phyloP scores from a whole-genome alignment of 2,113 vertebrate genomes.

The Nansenia antarctica region DNA sequence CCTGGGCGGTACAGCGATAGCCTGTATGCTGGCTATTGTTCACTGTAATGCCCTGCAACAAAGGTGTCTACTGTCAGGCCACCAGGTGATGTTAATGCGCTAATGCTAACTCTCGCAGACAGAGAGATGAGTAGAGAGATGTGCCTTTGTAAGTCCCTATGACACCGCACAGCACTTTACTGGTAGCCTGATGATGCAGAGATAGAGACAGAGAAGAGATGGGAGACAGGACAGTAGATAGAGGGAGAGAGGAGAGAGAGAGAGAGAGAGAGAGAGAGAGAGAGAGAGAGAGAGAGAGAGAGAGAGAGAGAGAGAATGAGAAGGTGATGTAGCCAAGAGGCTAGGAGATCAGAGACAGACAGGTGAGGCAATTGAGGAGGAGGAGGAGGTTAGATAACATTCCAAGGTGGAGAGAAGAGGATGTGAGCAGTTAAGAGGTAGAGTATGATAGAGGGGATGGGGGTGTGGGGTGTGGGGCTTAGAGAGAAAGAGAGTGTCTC shows the following conservation, averaged over 20 bases:
- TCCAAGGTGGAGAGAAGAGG: background rate
- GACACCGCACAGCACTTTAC: background rate
- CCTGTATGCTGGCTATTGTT: slow-evolving; percentile 7
- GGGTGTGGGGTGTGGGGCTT: background rate
- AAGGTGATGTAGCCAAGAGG: background rate
- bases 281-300: background rate
- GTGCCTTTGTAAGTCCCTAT: background rate
- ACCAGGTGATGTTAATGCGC: background rate
- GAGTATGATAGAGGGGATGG: background rate
- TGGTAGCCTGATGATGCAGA: background rate
- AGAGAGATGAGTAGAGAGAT: background rate
- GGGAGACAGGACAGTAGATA: background rate
- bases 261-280: no score
- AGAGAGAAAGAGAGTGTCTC: slow-evolving; percentile 13
- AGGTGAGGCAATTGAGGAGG: background rate
- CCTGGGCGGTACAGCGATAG: background rate
- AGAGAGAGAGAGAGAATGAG: background rate
- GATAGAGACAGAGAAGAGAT: background rate
- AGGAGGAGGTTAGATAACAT: background rate
- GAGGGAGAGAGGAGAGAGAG: background rate
- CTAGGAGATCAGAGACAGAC: background rate
- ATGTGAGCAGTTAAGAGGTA: background rate
- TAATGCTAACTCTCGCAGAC: background rate
- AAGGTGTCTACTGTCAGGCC: background rate
- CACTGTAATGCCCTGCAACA: background rate